phyloP scores from a whole-genome alignment of 2,797 vertebrate genomes.

The Pseudochromis fuscus region DNA sequence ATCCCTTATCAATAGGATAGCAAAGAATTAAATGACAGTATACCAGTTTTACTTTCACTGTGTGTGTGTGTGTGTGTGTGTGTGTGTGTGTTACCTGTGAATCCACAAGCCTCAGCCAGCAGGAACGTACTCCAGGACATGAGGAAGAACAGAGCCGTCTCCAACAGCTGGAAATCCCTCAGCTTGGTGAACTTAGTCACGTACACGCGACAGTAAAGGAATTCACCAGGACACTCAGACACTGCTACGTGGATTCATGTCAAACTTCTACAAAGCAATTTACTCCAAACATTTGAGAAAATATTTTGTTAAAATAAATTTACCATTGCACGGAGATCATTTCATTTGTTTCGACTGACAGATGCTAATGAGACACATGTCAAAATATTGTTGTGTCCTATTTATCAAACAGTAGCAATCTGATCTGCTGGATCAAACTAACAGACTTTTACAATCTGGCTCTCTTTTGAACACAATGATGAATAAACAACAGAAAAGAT shows the following conservation, averaged over 20 bases:
- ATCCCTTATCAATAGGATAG: background rate
- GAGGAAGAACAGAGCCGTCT: slow-evolving; percentile 96
- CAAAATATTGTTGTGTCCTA: background rate
- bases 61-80: slow-evolving; percentile 13
- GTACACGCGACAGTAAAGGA: slow-evolving; percentile 81
- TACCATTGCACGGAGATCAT: background rate
- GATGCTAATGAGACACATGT: background rate
- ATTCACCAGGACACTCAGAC: slow-evolving; percentile 11
- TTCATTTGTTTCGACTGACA: background rate
- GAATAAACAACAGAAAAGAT: slow-evolving; percentile 84
- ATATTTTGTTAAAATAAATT: background rate
- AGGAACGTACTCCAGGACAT: slow-evolving; percentile 99
- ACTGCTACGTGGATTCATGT: background rate
- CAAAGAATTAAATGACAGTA: background rate
- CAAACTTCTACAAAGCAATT: background rate
- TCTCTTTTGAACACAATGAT: background rate
- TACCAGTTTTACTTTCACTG: background rate
- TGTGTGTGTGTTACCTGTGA: slow-evolving; percentile 88
- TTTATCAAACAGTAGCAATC: background rate
- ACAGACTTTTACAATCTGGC: background rate
- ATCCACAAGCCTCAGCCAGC: slow-evolving; percentile 95
- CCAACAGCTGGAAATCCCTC: slow-evolving; percentile 93
- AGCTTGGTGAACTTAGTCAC: slow-evolving; percentile 99
- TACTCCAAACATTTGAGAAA: background rate
- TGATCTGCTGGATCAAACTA: background rate